A percentile compares a stretch with the other conserved stretches of the same genome.
These are phyloP conservation scores for Noctua janthe DNA, from an alignment of 2,888 invertebrate genomes.

Conservation along the genomic window DNA sequence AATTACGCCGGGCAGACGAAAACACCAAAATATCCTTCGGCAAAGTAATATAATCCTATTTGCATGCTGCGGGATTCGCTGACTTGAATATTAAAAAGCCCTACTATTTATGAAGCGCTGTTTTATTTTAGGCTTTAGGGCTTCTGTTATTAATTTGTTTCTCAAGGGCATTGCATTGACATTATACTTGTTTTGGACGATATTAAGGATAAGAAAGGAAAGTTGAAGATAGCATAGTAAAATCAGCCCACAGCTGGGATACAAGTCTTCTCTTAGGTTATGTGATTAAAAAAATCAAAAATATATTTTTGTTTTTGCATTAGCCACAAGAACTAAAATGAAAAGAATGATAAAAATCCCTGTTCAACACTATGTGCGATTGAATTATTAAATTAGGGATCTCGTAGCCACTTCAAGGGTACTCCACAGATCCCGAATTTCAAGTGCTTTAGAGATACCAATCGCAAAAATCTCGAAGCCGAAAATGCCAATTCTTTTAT, in stretches of 20 bases:
- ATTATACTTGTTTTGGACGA: neutral
- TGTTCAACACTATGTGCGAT: neutral
- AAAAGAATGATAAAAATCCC: neutral
- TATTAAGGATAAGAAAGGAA: neutral
- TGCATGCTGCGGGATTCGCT: conserved; percentile 72
- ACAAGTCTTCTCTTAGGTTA: neutral
- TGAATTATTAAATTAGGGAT: conserved; percentile 6
- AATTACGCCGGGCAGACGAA: conserved; percentile 55
- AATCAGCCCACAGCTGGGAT: neutral
- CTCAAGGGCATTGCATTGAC: conserved; percentile 9
- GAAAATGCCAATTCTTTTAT: conserved; percentile 27
- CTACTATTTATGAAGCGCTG: conserved; percentile 47
- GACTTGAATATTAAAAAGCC: conserved; percentile 68
- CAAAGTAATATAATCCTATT: conserved; percentile 79
- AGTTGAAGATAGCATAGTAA: neutral
- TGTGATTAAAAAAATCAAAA: no score
- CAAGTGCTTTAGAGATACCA: conserved; percentile 24
- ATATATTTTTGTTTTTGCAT: neutral
- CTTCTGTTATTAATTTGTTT: conserved; percentile 54
- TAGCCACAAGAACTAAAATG: neutral
- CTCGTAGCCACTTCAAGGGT: conserved; percentile 3
- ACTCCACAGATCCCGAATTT: conserved; percentile 21
- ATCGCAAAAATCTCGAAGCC: conserved; percentile 9
- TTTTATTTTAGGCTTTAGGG: conserved; percentile 49
- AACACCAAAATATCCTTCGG: conserved; percentile 69